A percentile compares a stretch with the other conserved stretches of the same genome.
These are phyloP conservation scores for Carpatolechia fugitivella DNA, from an alignment of 2,888 invertebrate species.

Conservation along the genomic window DNA sequence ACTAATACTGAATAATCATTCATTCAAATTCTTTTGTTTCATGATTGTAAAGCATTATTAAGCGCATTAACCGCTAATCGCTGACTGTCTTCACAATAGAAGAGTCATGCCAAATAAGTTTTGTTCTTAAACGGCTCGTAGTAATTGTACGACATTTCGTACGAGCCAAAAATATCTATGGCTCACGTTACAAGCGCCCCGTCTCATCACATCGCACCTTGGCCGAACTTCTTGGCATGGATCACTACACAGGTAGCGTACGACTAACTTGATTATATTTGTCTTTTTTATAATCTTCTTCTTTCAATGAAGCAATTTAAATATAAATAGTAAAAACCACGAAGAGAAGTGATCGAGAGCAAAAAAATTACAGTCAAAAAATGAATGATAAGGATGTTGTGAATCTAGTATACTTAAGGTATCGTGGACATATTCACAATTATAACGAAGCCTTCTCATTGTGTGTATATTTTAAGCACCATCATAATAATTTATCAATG, in stretches of 20 bases:
- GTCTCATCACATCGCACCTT: slow-evolving; percentile 36
- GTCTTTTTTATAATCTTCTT: no score
- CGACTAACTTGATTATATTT: no score
- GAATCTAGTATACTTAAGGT: no score
- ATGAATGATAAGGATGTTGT: no score
- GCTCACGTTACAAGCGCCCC: slow-evolving; percentile 34
- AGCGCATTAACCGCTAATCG: neutral
- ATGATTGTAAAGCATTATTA: neutral
- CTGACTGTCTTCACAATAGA: neutral
- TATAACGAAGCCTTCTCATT: neutral
- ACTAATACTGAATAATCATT: no score
- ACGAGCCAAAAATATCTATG: slow-evolving; percentile 33
- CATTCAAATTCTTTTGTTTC: neutral
- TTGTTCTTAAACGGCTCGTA: neutral
- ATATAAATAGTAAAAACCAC: no score
- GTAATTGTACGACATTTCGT: neutral
- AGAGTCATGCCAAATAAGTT: neutral
- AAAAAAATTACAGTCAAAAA: no score
- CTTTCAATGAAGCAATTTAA: no score
- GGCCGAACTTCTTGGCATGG: slow-evolving; percentile 54
- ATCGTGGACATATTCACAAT: no score
- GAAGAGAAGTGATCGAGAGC: no score
- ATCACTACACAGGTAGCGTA: no score
- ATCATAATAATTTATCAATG: neutral
- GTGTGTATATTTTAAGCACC: neutral